Evolutionary conservation across 2,888 invertebrate species (phyloP), one percentile per base, ranked within the genome.

Genomic region (Philhelius pedissequus): DNA sequence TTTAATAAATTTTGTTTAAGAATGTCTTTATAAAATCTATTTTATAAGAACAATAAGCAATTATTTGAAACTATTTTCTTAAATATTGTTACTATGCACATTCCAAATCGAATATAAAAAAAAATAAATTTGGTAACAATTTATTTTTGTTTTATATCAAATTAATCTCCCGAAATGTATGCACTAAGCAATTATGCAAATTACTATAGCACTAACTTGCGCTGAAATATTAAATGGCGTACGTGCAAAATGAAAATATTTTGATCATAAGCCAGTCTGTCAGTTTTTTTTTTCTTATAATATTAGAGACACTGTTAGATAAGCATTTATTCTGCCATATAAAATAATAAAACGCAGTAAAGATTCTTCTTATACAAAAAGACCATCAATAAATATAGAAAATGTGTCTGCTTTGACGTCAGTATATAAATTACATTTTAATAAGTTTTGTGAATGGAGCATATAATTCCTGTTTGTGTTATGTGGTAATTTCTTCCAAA

Each of bases 381-480:
- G 50, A 52, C 66, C 32, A 76, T 70, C 35, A 60, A 70, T 71
- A 70, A 35, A 15, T 48, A 20, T 48, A 66, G 66, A 76, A 76
- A 81, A 71, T 66, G 43, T 38, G 71, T 71, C 22, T 54, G 22
- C 54, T 54, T 77, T 82, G 82, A 82, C 82, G 82, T 82, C 82
- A 82, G 54, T 38, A 48, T 30, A 52, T 45, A 48, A 48, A 50
- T 43, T 52, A 40, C 52, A 66, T 54, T 66, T 58, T 66, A 52
- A 60, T 60, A 71, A 38, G 52, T 30, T 32, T 62, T 40, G 56
- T 76, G 64, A 66, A 80, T 74, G 68, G 15, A 56, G 20, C 66
- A 20, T 27, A 68, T 18, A 35, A n/a, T n/a, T n/a, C n/a, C n/a
- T n/a, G n/a, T n/a, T 48, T 58, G 38, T 13, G 32, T 6, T 25